These are phyloP conservation scores for Meteorus sp. DNA, from an alignment of 1,140 invertebrate genomes.

Conservation along the genomic window DNA sequence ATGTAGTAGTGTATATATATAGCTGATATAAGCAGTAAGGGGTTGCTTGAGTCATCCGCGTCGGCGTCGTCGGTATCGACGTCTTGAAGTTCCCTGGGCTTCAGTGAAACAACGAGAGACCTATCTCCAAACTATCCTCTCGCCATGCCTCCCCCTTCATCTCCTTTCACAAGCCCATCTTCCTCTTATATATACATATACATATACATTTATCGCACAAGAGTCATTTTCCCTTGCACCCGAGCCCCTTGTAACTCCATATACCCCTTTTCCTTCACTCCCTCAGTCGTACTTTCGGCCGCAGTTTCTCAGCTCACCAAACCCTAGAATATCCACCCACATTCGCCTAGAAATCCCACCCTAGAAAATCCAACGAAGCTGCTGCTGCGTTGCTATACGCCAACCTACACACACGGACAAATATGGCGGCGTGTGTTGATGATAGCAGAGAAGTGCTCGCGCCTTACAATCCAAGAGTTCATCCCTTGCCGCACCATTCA, in stretches of 20 bases:
- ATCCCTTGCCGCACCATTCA: conserved; percentile 27
- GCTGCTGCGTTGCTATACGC: neutral
- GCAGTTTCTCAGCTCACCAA: conserved; percentile 19
- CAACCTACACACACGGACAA: conserved; percentile 11
- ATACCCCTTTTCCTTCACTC: too few relatives aligned
- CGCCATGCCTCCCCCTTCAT: too few relatives aligned
- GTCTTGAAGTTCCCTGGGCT: conserved; percentile 27
- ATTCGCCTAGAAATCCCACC: conserved; percentile 15
- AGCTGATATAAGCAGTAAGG: neutral
- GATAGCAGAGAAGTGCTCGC: conserved; percentile 17
- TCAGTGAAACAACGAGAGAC: conserved; percentile 7
- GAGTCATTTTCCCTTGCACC: too few relatives aligned
- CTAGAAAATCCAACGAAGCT: conserved; percentile 28
- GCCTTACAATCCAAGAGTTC: conserved; percentile 8
- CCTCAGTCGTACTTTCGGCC: conserved; percentile 18
- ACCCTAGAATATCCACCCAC: conserved; percentile 10
- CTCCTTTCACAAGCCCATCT: too few relatives aligned
- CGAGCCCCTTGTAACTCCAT: too few relatives aligned
- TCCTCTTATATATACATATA: too few relatives aligned
- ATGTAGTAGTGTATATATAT: too few relatives aligned
- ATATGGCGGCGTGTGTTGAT: conserved; percentile 17
- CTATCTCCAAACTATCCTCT: conserved; percentile 14
- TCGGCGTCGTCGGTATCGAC: conserved; percentile 31
- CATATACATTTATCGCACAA: too few relatives aligned
- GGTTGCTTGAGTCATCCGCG: conserved; percentile 22